A percentile compares a stretch with the other conserved stretches of the same genome.
Evolutionary conservation across 2,888 invertebrate species (phyloP).

Genomic region (Abscondita cerata): DNA sequence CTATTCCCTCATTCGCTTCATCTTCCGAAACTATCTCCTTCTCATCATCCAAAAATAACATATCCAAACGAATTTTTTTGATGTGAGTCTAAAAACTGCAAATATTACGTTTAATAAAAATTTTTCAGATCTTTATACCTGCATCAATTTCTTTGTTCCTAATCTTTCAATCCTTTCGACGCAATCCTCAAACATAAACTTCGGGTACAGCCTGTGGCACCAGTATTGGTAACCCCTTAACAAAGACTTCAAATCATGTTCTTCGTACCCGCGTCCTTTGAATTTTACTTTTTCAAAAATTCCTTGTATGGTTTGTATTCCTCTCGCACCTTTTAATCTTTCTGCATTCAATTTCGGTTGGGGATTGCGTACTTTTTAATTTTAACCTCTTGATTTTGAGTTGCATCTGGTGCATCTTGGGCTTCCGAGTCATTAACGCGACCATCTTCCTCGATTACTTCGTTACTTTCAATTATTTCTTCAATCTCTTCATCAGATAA

Average conservation of each 20-base stretch:
- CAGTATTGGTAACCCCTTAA: slow-evolving; percentile 90
- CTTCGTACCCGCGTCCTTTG: slow-evolving; percentile 83
- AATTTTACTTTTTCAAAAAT: slow-evolving; percentile 84
- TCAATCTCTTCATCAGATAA: slow-evolving; percentile 36
- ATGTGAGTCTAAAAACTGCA: slow-evolving; percentile 67
- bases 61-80: slow-evolving; percentile 69
- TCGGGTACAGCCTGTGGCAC: slow-evolving; percentile 92
- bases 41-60: slow-evolving; percentile 59
- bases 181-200: slow-evolving; percentile 86
- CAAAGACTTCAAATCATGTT: slow-evolving; percentile 78
- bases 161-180: slow-evolving; percentile 80
- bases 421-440: slow-evolving; percentile 26
- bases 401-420: slow-evolving; percentile 33
- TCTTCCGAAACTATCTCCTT: slow-evolving; percentile 49
- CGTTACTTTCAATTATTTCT: slow-evolving; percentile 35
- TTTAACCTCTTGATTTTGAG: slow-evolving; percentile 47
- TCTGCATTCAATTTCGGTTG: slow-evolving; percentile 72
- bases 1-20: not conserved
- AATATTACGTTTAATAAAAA: slow-evolving; percentile 4
- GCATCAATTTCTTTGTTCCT: slow-evolving; percentile 80
- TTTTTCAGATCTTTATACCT: no score
- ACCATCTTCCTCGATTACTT: slow-evolving; percentile 32
- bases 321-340: slow-evolving; percentile 77
- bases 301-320: slow-evolving; percentile 79
- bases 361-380: slow-evolving; percentile 68